Base-by-base conservation (phyloP, 2,888 invertebrate genomes). In the Hyalella azteca region DNA sequence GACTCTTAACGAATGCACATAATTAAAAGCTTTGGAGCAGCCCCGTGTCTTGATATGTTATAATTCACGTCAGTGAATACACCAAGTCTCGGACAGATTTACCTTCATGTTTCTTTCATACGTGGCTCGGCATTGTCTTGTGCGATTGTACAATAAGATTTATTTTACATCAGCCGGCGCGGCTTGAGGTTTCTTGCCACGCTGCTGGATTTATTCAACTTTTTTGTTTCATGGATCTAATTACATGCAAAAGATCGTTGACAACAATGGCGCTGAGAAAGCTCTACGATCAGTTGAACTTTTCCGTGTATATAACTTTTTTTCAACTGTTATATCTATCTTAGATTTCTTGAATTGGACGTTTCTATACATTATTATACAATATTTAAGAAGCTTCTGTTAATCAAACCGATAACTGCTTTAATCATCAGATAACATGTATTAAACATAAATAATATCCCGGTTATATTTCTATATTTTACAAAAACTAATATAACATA, bases 61-160 rank as follows among this genome's bases (percentile, higher is more conserved):
- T 75, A 75, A 75, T n/a, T 75, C 75, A 45, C 36, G 29, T 11
- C 75, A 29, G 22, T 41, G 75, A 41, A 75, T 75, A 75, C 75
- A 45, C 7, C 29, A 36, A 36, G 26, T 29, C n/a, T n/a, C 75
- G 11, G 41, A 75, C 75, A 75, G 75, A 75, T 75, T 75, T 75
- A 75, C 75, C 75, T 75, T 75, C 75, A 75, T 75, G 75, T 75
- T 75, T 75, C 75, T 75, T 75, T 75, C 75, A 75, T 75, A 75
- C 26, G 45, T 75, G 13, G 66, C 7, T 29, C 39, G 22, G 40
- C 75, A 75, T 75, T 75, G 75, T 75, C 75, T 75, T 4, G 41
- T 4, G 45, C 75, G 45, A 15, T 45, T 75, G 45, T 75, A 75
- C 40, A 26, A 26, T 39, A 4, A 75, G 75, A 75, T 75, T 75